Conservation (phyloP, 2,888 invertebrate genomes). For the Machimus rusticus region DNA sequence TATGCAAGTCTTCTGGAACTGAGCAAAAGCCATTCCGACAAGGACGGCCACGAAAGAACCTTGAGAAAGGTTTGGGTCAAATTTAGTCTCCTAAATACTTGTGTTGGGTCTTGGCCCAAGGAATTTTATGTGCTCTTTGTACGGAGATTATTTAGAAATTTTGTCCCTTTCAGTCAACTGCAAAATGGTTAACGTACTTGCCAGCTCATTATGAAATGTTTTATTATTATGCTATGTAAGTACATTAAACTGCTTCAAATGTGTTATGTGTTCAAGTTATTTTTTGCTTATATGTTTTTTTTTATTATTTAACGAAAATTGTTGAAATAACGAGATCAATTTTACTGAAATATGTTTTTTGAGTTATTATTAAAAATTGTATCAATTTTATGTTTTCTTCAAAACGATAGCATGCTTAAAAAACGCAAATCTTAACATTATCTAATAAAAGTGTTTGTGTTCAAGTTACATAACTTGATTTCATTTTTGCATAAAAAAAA, state of each 20-base stretch:
- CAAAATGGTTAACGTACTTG: background rate
- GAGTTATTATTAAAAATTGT: too few relatives aligned
- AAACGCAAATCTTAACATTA: too few relatives aligned
- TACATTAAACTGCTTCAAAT: background rate
- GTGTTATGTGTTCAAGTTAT: background rate
- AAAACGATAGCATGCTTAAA: too few relatives aligned
- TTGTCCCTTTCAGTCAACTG: background rate
- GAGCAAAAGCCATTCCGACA: background rate
- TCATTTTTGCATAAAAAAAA: too few relatives aligned
- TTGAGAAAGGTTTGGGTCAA: constrained; percentile 18
- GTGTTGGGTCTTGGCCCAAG: background rate
- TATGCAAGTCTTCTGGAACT: constrained; percentile 7
- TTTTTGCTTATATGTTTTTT: too few relatives aligned
- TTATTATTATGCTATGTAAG: too few relatives aligned
- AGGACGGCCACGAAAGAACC: constrained; percentile 8
- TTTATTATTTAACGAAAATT: too few relatives aligned
- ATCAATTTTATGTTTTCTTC: too few relatives aligned
- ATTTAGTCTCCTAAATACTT: background rate
- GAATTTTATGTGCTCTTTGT: background rate
- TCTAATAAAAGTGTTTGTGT: too few relatives aligned
- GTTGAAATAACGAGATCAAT: too few relatives aligned
- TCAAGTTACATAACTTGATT: too few relatives aligned
- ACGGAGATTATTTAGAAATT: background rate
- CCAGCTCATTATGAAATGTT: background rate
- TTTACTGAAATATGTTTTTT: too few relatives aligned